A percentile compares a stretch with the other conserved stretches of the same genome.
These are phyloP conservation scores for Nycticorax nycticorax DNA, from an alignment of 2,113 vertebrate species.

Conservation along the genomic window DNA sequence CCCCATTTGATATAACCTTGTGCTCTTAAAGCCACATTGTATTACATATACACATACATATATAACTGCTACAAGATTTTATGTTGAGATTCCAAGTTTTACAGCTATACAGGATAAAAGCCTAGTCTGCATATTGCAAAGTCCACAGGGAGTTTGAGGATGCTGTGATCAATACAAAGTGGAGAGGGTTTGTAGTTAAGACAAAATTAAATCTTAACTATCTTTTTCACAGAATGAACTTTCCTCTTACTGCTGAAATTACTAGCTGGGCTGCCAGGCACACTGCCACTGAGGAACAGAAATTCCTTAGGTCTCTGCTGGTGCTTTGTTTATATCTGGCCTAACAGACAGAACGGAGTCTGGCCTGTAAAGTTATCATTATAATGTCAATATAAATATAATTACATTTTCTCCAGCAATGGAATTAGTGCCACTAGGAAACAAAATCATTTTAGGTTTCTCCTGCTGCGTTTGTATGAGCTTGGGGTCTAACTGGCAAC, in stretches of 20 bases:
- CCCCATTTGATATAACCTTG: not conserved
- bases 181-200: not conserved
- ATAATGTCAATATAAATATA: slow-evolving; percentile 25
- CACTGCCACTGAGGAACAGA: not conserved
- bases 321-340: not conserved
- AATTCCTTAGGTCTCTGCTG: not conserved
- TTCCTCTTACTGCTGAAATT: not conserved
- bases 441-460: slow-evolving; percentile 36
- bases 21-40: not conserved
- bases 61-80: not conserved
- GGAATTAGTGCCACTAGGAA: slow-evolving; percentile 43
- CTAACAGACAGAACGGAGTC: not conserved
- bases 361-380: slow-evolving; percentile 32
- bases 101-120: not conserved
- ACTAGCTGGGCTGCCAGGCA: not conserved
- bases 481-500: slow-evolving; percentile 8
- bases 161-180: not conserved
- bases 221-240: not conserved
- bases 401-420: slow-evolving; percentile 17
- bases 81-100: not conserved
- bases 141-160: not conserved
- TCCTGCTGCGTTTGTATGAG: not conserved
- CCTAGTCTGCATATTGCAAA: not conserved
- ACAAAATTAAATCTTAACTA: not conserved
- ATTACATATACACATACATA: accelerated